Base-by-base conservation (phyloP, 1,140 invertebrate species). In the Trichogramma pretiosum region DNA sequence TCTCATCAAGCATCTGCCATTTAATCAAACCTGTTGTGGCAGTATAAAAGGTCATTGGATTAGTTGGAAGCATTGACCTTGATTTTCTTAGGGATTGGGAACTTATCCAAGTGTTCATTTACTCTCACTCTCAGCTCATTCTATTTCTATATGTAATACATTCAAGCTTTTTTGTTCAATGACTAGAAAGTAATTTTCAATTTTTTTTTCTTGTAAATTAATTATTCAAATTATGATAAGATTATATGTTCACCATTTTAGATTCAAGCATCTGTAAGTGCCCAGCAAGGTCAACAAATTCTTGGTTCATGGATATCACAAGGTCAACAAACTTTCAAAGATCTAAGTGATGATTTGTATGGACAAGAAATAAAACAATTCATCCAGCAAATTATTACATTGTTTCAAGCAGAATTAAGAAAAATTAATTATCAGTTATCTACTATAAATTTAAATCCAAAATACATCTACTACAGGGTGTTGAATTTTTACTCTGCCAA, bases 211-310 rank as follows among this genome's bases (percentile, higher is more conserved):
- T 28, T 28, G 5, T 28, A 28, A 28, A 28, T 28, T 7, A 28
- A 28, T 28, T 28, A 28, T 28, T 5, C 11, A 7, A 28, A 28
- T 28, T 28, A 28, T 28, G 11, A 7, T 28, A 11, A 28, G 24
- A 28, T 43, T 18, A 18, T 33, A 5, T n/a, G 32, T 43, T 43
- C 21, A 30, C 17, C 18, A 21, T 41, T 24, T 22, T 45, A 76
- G 74, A 57, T 75, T 33, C 65, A 70, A 63, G 46, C 60, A 17
- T 62, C 64, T 2, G 34, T 68, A 46, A 47, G 56, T 22, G 56
- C 52, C 17, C 64, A 70, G 34, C 67, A 74, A 48, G 62, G 61
- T 32, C 72, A 73, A 54, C 63, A 68, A 53, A 50, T 65, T 40
- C 32, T 73, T 8, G 26, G 52, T 4, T 49, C 59, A 35, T 68